Evolutionary conservation across 2,113 vertebrate species (phyloP).

Genomic region (Isichthys henryi): DNA sequence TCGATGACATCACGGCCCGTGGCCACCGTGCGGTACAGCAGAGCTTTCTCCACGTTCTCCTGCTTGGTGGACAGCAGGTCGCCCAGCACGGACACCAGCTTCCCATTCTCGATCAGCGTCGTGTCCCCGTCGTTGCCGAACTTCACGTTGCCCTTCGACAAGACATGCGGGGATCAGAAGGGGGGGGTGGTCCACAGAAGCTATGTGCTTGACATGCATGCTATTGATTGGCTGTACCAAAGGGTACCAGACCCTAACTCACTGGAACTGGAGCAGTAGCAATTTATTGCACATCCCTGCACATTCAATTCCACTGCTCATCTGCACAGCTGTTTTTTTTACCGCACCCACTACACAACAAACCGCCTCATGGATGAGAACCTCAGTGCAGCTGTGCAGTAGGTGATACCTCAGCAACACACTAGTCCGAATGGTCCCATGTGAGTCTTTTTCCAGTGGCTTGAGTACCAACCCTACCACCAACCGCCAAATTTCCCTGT

Average conservation of each 20-base stretch:
- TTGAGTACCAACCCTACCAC: no score
- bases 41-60: constrained; percentile 83
- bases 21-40: constrained; percentile 87
- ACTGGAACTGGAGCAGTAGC: neutral
- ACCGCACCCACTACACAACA: no score
- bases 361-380: no score
- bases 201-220: neutral
- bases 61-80: constrained; percentile 78
- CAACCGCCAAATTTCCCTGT: no score
- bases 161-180: neutral
- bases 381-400: no score
- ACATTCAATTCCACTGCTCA: no score
- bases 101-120: constrained; percentile 76
- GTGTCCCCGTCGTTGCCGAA: constrained; percentile 83
- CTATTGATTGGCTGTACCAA: neutral
- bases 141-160: constrained; percentile 79
- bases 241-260: neutral
- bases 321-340: no score
- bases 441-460: no score
- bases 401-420: no score
- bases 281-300: no score
- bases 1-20: constrained; percentile 91
- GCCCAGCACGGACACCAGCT: constrained; percentile 68
- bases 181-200: neutral
- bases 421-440: no score